Percentiles rank a stretch among this genome's conserved stretches.
phyloP scores from a whole-genome alignment of 53 echinoderm and acorn worm species.

The Antedon mediterranea region DNA sequence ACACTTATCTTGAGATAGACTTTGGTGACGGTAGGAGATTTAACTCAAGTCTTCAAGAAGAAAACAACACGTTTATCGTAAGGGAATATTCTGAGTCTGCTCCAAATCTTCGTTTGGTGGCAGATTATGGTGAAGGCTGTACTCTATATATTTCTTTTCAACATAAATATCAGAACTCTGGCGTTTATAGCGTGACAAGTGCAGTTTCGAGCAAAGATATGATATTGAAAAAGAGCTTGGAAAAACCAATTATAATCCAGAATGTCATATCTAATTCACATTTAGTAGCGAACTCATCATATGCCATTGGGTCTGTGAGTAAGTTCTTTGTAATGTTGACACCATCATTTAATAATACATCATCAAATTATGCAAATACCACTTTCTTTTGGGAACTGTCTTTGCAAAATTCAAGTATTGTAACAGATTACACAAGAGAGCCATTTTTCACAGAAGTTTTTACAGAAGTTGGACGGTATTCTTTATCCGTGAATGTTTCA shows the following conservation, averaged over 20 bases:
- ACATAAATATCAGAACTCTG: slow-evolving; percentile 39
- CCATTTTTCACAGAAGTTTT: slow-evolving; percentile 21
- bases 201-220: slow-evolving; percentile 27
- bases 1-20: slow-evolving; percentile 41
- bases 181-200: slow-evolving; percentile 24
- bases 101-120: slow-evolving; percentile 51
- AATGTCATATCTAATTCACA: slow-evolving; percentile 7
- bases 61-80: slow-evolving; percentile 77
- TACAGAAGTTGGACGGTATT: slow-evolving; percentile 31
- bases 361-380: slow-evolving; percentile 5
- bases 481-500: slow-evolving; percentile 25
- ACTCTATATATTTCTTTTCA: slow-evolving; percentile 51
- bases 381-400: slow-evolving; percentile 30
- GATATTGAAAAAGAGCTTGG: slow-evolving; percentile 4
- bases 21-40: slow-evolving; percentile 60
- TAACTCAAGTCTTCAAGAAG: slow-evolving; percentile 61
- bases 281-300: background rate
- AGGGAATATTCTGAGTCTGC: slow-evolving; percentile 32
- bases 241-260: slow-evolving; percentile 28
- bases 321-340: slow-evolving; percentile 2
- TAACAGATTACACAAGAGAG: background rate
- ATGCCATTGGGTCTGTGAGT: slow-evolving; percentile 1
- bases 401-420: slow-evolving; percentile 9
- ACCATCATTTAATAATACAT: background rate
- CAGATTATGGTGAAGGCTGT: slow-evolving; percentile 88